phyloP scores from a whole-genome alignment of 1,140 invertebrate species.

The Eueides isabella region DNA sequence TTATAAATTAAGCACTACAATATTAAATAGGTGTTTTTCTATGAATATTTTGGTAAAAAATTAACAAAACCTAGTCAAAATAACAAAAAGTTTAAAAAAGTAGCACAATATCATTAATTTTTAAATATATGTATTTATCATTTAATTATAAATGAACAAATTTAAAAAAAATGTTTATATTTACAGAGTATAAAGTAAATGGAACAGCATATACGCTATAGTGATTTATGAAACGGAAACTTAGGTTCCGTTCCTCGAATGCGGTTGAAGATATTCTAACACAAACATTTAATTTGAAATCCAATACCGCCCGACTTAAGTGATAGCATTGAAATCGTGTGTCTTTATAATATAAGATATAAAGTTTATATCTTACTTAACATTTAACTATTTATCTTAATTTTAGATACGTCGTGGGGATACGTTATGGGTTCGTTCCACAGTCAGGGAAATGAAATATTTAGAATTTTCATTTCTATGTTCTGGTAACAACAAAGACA shows the following conservation, averaged over 20 bases:
- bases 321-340: neutral
- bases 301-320: neutral
- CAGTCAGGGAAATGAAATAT: too few relatives aligned
- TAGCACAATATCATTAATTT: neutral
- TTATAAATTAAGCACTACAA: neutral
- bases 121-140: neutral
- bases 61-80: too few relatives aligned
- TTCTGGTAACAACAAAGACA: too few relatives aligned
- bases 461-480: too few relatives aligned
- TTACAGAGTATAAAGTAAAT: neutral
- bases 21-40: neutral
- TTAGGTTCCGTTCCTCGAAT: constrained; percentile 7
- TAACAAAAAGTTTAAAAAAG: too few relatives aligned
- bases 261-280: constrained; percentile 9
- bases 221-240: constrained; percentile 10
- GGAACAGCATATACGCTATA: neutral
- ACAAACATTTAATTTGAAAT: constrained; percentile 2
- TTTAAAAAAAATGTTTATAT: neutral
- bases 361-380: too few relatives aligned
- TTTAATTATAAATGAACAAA: neutral
- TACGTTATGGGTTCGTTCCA: too few relatives aligned
- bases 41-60: neutral
- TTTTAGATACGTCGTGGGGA: too few relatives aligned
- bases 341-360: too few relatives aligned
- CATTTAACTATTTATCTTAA: too few relatives aligned